Base-by-base conservation (phyloP, 2,797 vertebrate genomes). In the Acrossocheilus wenchowensis region DNA sequence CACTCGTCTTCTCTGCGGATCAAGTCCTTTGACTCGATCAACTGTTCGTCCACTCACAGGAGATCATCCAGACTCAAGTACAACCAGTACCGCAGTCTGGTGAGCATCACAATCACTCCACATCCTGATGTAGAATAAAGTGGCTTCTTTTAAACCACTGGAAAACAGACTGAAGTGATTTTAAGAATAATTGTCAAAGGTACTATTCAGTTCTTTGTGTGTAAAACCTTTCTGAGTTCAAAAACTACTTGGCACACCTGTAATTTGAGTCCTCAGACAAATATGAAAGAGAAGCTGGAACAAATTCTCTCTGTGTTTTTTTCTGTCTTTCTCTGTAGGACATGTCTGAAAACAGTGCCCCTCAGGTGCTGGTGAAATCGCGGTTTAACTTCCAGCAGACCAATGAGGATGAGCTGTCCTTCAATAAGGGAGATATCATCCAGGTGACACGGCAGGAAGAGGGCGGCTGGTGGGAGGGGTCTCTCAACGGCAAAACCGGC, bases 401-500 rank as follows among this genome's bases (percentile, higher is more conserved):
- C 90, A 99, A 99, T 54, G 98, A 99, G 93, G 98, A 99, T 90
- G 98, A 99, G 94, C 97, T 99, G 86, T 97, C 97, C 90, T 99
- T 99, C 89, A 87, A 89, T 39, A 99, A 99, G 94, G 98, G 98
- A 0, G 98, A 99, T 30, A 92, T 99, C 94, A 99, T 99, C 94
- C 93, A 95, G 1, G 98, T 99, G 91, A 97, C 95, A 8, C 97
- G 98, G 71, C 97, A 98, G 92, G 98, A 99, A 93, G 98, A 99
- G 6, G 98, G 98, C 3, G 98, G 98, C 93, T 99, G 98, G 98
- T 99, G 98, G 98, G 98, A 99, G 92, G 98, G 98, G 87, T 94
- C 90, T 60, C 90, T 97, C 81, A 97, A 94, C 34, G 97, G 98
- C 93, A 97, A 93, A 94, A 97, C 96, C 0, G 98, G 98, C 50